Percentiles rank a stretch among this genome's conserved stretches.
These are phyloP conservation scores for Uropsilus gracilis DNA, from an alignment of 2,113 vertebrate genomes.

Conservation along the genomic window DNA sequence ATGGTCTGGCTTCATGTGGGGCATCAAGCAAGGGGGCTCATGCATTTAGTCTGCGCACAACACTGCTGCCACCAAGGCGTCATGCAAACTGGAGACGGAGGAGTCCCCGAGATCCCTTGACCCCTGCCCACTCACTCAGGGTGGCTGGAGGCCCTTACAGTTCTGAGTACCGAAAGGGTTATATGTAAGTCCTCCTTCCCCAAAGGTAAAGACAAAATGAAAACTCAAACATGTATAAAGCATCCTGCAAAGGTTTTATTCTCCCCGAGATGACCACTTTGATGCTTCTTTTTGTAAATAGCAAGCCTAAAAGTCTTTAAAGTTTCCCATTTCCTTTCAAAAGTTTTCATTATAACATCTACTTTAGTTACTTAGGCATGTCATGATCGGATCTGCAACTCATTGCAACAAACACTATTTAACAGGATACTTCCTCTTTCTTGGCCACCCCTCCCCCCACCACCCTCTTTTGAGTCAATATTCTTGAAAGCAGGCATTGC, in stretches of 20 bases:
- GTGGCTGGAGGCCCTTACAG: background rate
- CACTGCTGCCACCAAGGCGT: constrained; percentile 88
- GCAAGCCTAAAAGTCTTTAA: background rate
- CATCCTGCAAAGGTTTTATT: background rate
- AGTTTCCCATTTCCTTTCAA: background rate
- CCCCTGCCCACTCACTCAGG: background rate
- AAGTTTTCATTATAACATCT: background rate
- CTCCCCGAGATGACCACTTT: background rate
- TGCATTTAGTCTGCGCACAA: constrained; percentile 94
- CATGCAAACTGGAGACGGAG: constrained; percentile 89
- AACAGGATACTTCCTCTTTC: background rate
- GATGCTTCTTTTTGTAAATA: constrained; percentile 33
- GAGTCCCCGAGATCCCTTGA: constrained; percentile 39
- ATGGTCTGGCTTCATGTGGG: constrained; percentile 99
- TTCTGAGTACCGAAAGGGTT: background rate
- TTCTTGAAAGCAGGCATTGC: background rate
- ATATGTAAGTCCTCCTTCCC: background rate
- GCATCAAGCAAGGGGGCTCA: constrained; percentile 97
- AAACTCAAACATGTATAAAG: background rate
- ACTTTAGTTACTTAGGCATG: background rate
- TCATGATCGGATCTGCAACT: background rate
- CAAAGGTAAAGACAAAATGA: background rate
- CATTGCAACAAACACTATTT: background rate
- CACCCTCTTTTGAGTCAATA: background rate
- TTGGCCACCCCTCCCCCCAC: background rate